These are phyloP conservation scores for Gymnobelideus leadbeateri DNA, from an alignment of 2,113 vertebrate genomes.

Conservation along the genomic window DNA sequence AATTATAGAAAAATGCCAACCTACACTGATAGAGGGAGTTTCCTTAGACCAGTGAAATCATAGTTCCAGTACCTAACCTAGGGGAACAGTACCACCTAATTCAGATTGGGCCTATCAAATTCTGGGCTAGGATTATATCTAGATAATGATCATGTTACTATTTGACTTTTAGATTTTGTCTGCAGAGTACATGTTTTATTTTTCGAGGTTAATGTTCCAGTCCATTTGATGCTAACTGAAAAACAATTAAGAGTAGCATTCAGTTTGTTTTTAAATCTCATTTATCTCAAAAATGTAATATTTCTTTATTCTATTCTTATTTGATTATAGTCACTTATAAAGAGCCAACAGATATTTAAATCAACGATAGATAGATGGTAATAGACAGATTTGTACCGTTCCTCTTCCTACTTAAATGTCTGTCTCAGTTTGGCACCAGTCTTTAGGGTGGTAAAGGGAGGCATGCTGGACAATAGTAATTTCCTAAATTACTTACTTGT, in stretches of 20 bases:
- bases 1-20: not conserved
- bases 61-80: not conserved
- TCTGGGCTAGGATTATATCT: not conserved
- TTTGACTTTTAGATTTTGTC: not conserved
- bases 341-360: not conserved
- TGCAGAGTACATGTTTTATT: not conserved
- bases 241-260: not conserved
- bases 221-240: slow-evolving; percentile 29
- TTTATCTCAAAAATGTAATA: slow-evolving; percentile 14
- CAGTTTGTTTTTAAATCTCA: not conserved
- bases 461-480: not conserved
- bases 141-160: not conserved
- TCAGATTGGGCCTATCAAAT: not conserved
- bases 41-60: not conserved
- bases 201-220: not conserved
- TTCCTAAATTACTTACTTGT: not conserved
- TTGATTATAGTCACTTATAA: not conserved
- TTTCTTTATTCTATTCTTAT: not conserved
- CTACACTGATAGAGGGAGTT: not conserved
- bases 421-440: not conserved
- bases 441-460: not conserved
- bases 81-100: not conserved
- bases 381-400: not conserved
- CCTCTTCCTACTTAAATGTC: not conserved
- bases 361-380: not conserved